Conservation (phyloP, 2,888 invertebrate genomes). For the Mesorhabditis spiculigera region DNA sequence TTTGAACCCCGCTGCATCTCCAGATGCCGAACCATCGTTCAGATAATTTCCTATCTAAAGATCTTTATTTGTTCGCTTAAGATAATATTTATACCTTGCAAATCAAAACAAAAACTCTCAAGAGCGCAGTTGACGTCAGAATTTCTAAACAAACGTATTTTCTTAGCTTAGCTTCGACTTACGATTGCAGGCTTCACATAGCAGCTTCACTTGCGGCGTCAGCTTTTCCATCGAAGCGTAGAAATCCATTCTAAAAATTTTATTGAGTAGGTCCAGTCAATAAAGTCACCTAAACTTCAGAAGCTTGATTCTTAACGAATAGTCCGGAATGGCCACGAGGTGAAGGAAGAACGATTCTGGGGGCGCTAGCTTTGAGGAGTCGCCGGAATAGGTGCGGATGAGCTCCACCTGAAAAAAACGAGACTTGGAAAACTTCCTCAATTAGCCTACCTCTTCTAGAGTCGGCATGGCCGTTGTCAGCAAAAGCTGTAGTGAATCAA, state of each 20-base stretch:
- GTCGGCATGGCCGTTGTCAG: neutral
- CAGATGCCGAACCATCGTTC: neutral
- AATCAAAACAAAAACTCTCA: neutral
- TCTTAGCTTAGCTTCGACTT: neutral
- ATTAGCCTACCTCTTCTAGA: neutral
- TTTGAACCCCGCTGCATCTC: neutral
- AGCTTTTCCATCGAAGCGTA: neutral
- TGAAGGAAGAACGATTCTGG: neutral
- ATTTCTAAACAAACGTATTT: neutral
- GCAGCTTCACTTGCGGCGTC: neutral
- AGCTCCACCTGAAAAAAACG: neutral
- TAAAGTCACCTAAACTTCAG: neutral
- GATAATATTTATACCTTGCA: neutral
- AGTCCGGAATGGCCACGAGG: neutral
- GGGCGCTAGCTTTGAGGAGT: neutral
- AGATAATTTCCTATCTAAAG: neutral
- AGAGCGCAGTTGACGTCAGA: neutral
- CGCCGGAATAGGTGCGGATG: neutral
- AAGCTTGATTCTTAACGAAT: neutral
- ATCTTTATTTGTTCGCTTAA: neutral
- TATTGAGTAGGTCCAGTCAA: neutral
- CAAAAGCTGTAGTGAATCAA: neutral
- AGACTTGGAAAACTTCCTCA: constrained; percentile 1
- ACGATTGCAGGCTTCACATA: neutral
- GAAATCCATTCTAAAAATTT: neutral